Percentiles rank a stretch among this genome's conserved stretches.
phyloP scores from a whole-genome alignment of 2,888 invertebrate species.

The Habrosyne pyritoides region DNA sequence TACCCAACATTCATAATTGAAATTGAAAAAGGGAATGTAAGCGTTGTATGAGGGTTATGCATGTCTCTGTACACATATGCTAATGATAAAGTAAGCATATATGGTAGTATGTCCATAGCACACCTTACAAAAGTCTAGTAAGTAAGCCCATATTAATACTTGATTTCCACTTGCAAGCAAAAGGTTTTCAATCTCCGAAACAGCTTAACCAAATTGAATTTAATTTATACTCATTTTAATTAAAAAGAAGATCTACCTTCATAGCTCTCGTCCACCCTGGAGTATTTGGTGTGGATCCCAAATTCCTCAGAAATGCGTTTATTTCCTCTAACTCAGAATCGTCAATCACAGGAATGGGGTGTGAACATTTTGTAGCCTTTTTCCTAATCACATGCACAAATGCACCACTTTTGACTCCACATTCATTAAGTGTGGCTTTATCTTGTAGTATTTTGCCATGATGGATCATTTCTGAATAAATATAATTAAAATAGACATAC shows the following conservation, averaged over 20 bases:
- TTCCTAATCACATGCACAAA: constrained; percentile 84
- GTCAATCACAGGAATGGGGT: constrained; percentile 74
- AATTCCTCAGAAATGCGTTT: constrained; percentile 84
- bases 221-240: background rate
- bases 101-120: too few species aligned
- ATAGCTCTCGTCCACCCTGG: constrained; percentile 87
- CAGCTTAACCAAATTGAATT: too few species aligned
- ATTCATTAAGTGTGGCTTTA: constrained; percentile 82
- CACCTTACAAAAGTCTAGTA: too few species aligned
- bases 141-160: too few species aligned
- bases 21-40: too few species aligned
- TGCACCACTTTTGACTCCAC: constrained; percentile 84
- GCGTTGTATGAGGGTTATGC: too few species aligned
- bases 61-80: too few species aligned
- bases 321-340: constrained; percentile 86
- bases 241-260: constrained; percentile 74
- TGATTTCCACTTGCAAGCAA: too few species aligned
- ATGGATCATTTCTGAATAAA: constrained; percentile 85
- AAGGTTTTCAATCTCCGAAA: too few species aligned
- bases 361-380: constrained; percentile 54
- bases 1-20: too few species aligned
- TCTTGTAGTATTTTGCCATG: constrained; percentile 88
- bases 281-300: constrained; percentile 80
- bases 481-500: too few species aligned
- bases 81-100: too few species aligned